Evolutionary conservation across 2,113 vertebrate species (phyloP), one percentile per base, ranked within the genome.

Genomic region (Bostrychus sinensis): DNA sequence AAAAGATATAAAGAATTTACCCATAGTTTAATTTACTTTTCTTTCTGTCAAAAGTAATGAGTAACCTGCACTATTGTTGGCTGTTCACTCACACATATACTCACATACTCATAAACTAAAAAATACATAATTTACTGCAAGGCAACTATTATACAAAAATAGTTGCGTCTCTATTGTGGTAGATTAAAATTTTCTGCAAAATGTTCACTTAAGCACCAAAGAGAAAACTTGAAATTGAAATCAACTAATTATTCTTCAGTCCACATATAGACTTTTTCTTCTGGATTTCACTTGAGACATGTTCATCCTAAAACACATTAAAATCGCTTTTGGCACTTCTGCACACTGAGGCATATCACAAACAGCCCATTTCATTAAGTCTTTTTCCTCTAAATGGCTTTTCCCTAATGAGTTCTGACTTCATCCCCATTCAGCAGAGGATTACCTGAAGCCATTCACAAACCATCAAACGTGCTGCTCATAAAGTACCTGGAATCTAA

Each of bases 301-400:
- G 30, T 32, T 7, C 13, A 37, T 32, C 11, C 28, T 53, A 8
- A n/a, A 23, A 28, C 36, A 0, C 22, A 45, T 38, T 70, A 59
- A 66, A 17, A 64, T 8, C 2, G 17, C 55, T 55, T 46, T 64
- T 61, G 46, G 34, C 43, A 48, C 66, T 54, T 51, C 61, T 34
- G 9, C 14, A 36, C 43, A 22, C 20, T 20, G 10, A 32, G 4
- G 43, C 19, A 10, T 13, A 46, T 23, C 43, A 45, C 42, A 45
- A 45, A 45, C 8, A 45, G 9, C 2, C 42, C 42, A 43, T n/a
- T 43, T 20, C 8, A 32, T 32, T 32, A 32, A 20, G 42, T 19
- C 7, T 19, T 3, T 20, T 43, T 43, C 6, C 4, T 43, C 42
- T 43, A 45, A 45, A 20, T 22, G 30, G 30, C 30, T 32, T 32